phyloP scores from a whole-genome alignment of 2,797 vertebrate species.

The Typhlichthys eigenmanni region DNA sequence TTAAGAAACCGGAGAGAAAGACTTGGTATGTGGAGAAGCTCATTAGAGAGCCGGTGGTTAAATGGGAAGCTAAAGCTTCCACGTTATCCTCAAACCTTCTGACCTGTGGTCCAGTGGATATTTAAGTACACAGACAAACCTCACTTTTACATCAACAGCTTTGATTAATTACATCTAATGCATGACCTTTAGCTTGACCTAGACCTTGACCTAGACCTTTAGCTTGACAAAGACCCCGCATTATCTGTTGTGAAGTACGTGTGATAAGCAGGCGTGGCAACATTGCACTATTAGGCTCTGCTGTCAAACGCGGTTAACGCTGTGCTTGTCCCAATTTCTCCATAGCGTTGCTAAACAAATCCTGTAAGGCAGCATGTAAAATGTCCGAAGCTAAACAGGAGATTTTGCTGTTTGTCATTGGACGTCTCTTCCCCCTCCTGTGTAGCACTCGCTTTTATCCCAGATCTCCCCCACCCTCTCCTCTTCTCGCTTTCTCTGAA shows the following conservation, averaged over 20 bases:
- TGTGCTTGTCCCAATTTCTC: neutral
- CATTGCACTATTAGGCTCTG: constrained; percentile 43
- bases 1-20: constrained; percentile 60
- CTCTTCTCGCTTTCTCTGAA: constrained; percentile 4
- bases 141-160: constrained; percentile 24
- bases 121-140: constrained; percentile 29
- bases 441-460: constrained; percentile 53
- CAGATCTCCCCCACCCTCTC: constrained; percentile 15
- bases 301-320: constrained; percentile 30
- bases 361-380: constrained; percentile 18
- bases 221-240: constrained; percentile 32
- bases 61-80: constrained; percentile 45
- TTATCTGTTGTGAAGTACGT: constrained; percentile 27
- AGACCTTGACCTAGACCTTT: no score
- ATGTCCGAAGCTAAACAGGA: constrained; percentile 18
- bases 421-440: constrained; percentile 19
- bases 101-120: constrained; percentile 49
- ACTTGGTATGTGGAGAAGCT: constrained; percentile 62
- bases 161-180: constrained; percentile 36
- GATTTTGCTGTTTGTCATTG: constrained; percentile 27
- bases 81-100: constrained; percentile 59
- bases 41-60: constrained; percentile 48
- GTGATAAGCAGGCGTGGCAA: constrained; percentile 48
- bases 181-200: no score
- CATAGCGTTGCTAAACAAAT: constrained; percentile 4